These are phyloP conservation scores for Oscheius sp. DNA, from an alignment of 2,888 invertebrate species.

Conservation along the genomic window DNA sequence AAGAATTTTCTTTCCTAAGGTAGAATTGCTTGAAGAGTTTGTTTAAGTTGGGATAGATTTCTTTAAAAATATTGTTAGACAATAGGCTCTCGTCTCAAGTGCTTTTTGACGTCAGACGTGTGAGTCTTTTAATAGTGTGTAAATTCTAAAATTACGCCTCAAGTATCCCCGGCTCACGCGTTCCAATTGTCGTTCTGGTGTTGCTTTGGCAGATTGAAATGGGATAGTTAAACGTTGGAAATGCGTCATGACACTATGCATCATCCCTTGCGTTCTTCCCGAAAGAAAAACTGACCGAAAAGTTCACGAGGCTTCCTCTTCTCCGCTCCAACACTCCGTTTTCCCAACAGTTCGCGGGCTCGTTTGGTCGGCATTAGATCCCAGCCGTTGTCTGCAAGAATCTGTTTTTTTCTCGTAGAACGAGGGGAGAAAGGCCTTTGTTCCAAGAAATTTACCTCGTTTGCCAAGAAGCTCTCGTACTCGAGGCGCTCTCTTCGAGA, in stretches of 20 bases:
- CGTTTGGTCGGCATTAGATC: background rate
- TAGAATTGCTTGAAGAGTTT: too few species aligned
- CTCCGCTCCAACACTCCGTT: constrained; percentile 17
- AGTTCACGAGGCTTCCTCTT: constrained; percentile 16
- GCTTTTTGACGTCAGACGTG: too few species aligned
- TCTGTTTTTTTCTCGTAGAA: background rate
- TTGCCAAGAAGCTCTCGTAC: constrained; percentile 22
- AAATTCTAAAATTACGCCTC: too few species aligned
- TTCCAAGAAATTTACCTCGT: constrained; percentile 1
- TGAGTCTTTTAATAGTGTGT: too few species aligned
- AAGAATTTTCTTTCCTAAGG: too few species aligned
- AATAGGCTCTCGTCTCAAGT: too few species aligned
- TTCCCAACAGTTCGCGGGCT: constrained; percentile 22
- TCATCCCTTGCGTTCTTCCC: background rate
- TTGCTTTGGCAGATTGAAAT: too few species aligned
- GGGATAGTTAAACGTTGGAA: constrained; percentile 6
- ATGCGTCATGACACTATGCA: constrained; percentile 8
- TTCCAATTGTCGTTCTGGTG: too few species aligned
- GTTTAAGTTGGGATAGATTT: too few species aligned
- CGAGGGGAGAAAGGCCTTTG: background rate
- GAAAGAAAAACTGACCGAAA: constrained; percentile 22
- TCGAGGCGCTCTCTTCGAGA: background rate
- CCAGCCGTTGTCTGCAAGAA: constrained; percentile 18
- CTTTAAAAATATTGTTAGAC: too few species aligned
- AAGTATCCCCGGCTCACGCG: too few species aligned